Conservation (phyloP, 2,888 invertebrate genomes). For the Rhabditoides inermis region DNA sequence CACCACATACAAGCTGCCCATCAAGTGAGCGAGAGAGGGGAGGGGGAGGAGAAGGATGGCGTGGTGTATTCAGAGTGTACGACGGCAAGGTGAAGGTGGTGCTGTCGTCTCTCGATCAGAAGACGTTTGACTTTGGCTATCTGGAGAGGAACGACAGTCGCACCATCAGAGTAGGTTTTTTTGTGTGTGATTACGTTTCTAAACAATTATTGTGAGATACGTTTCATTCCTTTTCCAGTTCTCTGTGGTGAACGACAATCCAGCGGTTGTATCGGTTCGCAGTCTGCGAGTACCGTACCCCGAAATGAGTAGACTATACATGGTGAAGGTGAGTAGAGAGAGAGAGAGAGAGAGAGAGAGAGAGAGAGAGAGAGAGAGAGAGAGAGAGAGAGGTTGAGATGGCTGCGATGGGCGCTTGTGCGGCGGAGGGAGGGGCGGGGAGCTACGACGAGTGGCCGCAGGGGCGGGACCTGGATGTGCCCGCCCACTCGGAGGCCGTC, state of each 20-base stretch:
- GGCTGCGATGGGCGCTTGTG: not conserved
- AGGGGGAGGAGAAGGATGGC: constrained; percentile 58
- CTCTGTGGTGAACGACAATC: constrained; percentile 69
- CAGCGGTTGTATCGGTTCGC: constrained; percentile 64
- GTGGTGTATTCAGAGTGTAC: constrained; percentile 60
- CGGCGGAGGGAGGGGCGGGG: not conserved
- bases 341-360: too few relatives aligned
- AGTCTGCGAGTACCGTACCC: constrained; percentile 25
- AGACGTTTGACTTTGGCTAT: constrained; percentile 59
- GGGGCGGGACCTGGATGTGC: constrained; percentile 35
- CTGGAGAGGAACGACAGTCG: constrained; percentile 60
- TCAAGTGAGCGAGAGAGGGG: constrained; percentile 61
- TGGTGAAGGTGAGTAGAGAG: constrained; percentile 33
- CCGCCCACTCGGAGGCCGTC: constrained; percentile 60
- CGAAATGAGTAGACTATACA: constrained; percentile 39
- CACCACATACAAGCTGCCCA: constrained; percentile 65
- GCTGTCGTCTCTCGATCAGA: constrained; percentile 47
- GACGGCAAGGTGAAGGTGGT: constrained; percentile 52
- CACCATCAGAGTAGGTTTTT: constrained; percentile 59
- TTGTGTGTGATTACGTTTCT: not conserved
- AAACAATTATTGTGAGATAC: not conserved
- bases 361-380: too few relatives aligned
- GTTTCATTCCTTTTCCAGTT: constrained; percentile 54
- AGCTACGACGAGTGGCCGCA: constrained; percentile 7
- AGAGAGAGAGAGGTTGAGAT: too few relatives aligned